These are phyloP conservation scores for Ptilorrhoa leucosticta DNA, from an alignment of 2,113 vertebrate genomes.

Conservation along the genomic window DNA sequence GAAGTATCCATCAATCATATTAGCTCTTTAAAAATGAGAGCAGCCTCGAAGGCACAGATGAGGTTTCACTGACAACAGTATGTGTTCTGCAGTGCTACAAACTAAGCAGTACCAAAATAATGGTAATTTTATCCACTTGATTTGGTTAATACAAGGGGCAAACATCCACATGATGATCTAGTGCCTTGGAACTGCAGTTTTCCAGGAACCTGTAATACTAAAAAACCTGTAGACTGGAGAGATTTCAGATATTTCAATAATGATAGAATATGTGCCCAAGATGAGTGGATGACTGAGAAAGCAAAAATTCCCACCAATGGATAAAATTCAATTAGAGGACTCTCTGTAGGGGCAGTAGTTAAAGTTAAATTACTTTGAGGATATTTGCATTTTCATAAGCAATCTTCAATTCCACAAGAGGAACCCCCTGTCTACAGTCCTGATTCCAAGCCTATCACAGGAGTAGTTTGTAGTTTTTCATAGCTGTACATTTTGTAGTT, in stretches of 20 bases:
- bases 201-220: not conserved
- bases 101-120: not conserved
- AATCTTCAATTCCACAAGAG: slow-evolving; percentile 15
- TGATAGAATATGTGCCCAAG: not conserved
- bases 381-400: slow-evolving; percentile 33
- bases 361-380: not conserved
- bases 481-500: not conserved
- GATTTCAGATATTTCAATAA: not conserved
- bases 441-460: not conserved
- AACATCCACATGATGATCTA: not conserved
- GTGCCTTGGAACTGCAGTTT: not conserved
- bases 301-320: not conserved
- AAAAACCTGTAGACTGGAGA: not conserved
- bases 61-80: not conserved
- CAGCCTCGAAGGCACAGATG: not conserved
- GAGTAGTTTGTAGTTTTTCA: slow-evolving; percentile 30
- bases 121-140: not conserved
- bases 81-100: not conserved
- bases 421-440: not conserved
- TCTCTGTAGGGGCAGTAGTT: slow-evolving; percentile 2
- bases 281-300: not conserved
- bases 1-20: slow-evolving; percentile 39
- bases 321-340: slow-evolving; percentile 24
- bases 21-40: slow-evolving; percentile 32
- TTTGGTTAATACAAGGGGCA: not conserved